Evolutionary conservation across 2,113 vertebrate genomes (phyloP).

Genomic region (Nothocercus nigrocapillus): DNA sequence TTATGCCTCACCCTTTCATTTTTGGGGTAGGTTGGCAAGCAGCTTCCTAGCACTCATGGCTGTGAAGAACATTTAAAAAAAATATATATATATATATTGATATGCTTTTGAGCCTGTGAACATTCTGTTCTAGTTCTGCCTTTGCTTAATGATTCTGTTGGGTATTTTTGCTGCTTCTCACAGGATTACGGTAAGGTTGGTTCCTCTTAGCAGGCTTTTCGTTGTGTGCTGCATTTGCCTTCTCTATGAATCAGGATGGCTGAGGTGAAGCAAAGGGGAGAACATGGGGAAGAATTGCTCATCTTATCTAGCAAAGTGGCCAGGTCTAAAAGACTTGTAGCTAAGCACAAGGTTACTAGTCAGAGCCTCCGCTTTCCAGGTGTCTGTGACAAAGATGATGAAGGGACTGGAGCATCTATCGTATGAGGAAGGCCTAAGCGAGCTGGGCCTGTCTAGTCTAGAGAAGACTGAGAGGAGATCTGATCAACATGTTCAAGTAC

Average conservation of each 20-base stretch:
- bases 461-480: no score
- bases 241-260: background rate
- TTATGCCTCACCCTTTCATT: background rate
- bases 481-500: no score
- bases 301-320: background rate
- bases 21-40: background rate
- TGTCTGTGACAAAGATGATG: background rate
- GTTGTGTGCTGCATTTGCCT: background rate
- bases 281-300: background rate
- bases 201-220: background rate
- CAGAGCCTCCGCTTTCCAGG: fast-evolving
- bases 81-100: no score
- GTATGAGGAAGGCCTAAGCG: no score
- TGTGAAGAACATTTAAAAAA: background rate
- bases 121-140: fast-evolving
- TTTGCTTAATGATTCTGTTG: background rate
- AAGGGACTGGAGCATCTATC: no score
- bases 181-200: background rate
- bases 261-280: background rate
- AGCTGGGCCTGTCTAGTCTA: no score
- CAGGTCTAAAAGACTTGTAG: background rate
- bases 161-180: background rate
- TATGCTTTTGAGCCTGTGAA: background rate
- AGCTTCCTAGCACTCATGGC: background rate
- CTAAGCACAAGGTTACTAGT: background rate